Evolutionary conservation across 2,113 vertebrate species (phyloP), one percentile per base, ranked within the genome.

Genomic region (Ptilorrhoa leucosticta): DNA sequence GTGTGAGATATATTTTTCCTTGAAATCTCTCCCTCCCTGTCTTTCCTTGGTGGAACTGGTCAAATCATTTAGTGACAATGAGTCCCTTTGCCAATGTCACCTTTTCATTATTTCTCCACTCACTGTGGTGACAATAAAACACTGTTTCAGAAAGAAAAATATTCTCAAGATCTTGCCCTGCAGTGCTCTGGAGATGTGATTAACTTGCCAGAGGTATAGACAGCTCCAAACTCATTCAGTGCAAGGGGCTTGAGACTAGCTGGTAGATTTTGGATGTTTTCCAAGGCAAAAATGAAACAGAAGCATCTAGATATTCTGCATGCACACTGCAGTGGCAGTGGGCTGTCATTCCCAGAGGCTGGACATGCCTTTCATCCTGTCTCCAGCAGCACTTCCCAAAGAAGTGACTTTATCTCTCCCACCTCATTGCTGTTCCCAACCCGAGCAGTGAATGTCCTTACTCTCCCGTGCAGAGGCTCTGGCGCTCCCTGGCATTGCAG

Each of bases 371-470:
- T 85, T 80, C 26, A 56, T 69, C 15, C 58, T 51, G 35, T 33
- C 21, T 82, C 15, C 22, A 76, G 17, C 3, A 37, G 24, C n/a
- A 13, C 31, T 87, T 79, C 54, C 20, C 53, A 42, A 90, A 90
- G 15, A n/a, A 12, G 13, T 71, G n/a, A 15, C 15, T 83, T 82
- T 35, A 33, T 31, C 27, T 85, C 15, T 56, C 44, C 10, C 27
- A 87, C 9, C 33, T 82, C 31, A 20, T 37, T 87, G 0, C 6
- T 54, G 15, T 89, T 79, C 35, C 33, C 21, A 31, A 1, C 10
- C 22, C 0, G 0, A 39, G 27, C 16, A 1, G 1, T 31, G 24
- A 86, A 40, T 15, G 5, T 16, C 64, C 58, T 45, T 6, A 9
- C 15, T 13, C 40, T 83, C 47, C 33, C 44, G 47, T 8, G 18